Evolutionary conservation across 1,140 invertebrate genomes (phyloP).

Genomic region (Coelopa frigida): DNA sequence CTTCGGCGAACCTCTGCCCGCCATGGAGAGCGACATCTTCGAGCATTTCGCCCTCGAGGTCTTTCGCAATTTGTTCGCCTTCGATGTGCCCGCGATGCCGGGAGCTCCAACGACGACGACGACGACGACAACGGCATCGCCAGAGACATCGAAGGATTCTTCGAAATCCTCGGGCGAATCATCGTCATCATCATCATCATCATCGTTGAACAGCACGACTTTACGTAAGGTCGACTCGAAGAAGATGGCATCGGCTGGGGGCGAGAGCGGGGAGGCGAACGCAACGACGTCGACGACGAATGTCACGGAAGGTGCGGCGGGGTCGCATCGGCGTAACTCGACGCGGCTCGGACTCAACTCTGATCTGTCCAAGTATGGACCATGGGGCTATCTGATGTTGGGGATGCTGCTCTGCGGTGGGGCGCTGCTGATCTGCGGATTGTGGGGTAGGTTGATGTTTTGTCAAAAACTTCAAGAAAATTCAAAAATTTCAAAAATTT

Average conservation of each 20-base stretch:
- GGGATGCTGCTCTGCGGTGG: slow-evolving; percentile 58
- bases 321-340: slow-evolving; percentile 35
- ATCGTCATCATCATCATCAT: too few species aligned
- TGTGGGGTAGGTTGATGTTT: slow-evolving; percentile 55
- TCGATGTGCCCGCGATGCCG: slow-evolving; percentile 24
- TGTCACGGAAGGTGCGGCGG: slow-evolving; percentile 15
- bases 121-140: too few species aligned
- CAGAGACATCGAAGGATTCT: too few species aligned
- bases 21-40: slow-evolving; percentile 32
- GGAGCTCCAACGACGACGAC: not conserved
- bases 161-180: too few species aligned
- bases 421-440: slow-evolving; percentile 55
- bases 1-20: slow-evolving; percentile 27
- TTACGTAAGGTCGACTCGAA: not conserved
- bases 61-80: slow-evolving; percentile 35
- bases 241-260: not conserved
- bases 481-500: too few species aligned
- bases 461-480: too few species aligned
- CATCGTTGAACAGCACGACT: slow-evolving; percentile 9
- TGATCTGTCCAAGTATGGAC: slow-evolving; percentile 54
- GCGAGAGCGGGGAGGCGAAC: not conserved
- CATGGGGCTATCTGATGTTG: slow-evolving; percentile 58
- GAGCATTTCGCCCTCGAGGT: slow-evolving; percentile 41
- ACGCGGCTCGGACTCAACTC: slow-evolving; percentile 37
- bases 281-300: not conserved